Conservation (phyloP, 1,140 invertebrate species). For the Eriosoma lanigerum region DNA sequence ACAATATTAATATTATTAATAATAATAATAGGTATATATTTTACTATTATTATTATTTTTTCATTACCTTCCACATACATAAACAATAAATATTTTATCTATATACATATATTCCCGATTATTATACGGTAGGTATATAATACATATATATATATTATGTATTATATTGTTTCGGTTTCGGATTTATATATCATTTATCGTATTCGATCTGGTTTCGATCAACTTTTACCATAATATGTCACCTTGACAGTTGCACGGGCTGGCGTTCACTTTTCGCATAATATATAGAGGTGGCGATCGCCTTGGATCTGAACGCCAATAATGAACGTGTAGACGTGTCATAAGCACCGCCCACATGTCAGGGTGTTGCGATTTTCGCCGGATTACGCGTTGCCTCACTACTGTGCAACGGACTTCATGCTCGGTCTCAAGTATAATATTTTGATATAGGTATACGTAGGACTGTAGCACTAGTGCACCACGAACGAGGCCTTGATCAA, state of each 20-base stretch:
- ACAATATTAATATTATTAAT: conserved; percentile 25
- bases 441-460: not conserved
- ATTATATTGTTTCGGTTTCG: conserved; percentile 31
- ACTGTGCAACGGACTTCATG: conserved; percentile 17
- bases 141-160: not conserved
- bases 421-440: not conserved
- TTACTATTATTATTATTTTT: conserved; percentile 9
- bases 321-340: conserved; percentile 50
- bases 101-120: not conserved
- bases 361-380: conserved; percentile 44
- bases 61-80: not conserved
- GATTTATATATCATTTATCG: conserved; percentile 28
- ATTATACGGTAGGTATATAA: not conserved
- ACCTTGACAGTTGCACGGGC: conserved; percentile 35
- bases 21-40: not conserved
- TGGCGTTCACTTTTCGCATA: conserved; percentile 46
- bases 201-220: conserved; percentile 51
- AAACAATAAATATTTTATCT: too few species aligned
- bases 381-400: conserved; percentile 31
- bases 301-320: conserved; percentile 47
- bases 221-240: conserved; percentile 51
- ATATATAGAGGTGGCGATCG: conserved; percentile 35
- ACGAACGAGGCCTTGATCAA: conserved; percentile 1
- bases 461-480: not conserved
- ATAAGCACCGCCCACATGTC: conserved; percentile 48